Evolutionary conservation across 2,113 vertebrate species (phyloP).

Genomic region (Heloderma charlesbogerti): DNA sequence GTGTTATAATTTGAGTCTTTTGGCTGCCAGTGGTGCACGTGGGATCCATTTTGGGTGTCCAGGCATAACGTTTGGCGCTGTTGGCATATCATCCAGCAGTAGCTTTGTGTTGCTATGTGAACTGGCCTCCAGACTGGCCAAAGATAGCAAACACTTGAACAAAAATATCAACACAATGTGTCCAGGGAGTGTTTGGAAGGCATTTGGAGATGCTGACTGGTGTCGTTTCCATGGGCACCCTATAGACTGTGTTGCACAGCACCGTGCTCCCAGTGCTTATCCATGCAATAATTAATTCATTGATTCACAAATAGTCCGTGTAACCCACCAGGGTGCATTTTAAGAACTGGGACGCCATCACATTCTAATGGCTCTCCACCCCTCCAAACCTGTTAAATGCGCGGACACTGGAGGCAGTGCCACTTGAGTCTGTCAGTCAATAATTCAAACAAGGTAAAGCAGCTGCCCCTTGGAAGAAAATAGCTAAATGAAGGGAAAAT

Average conservation of each 20-base stretch:
- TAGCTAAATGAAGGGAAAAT: slow-evolving; percentile 41
- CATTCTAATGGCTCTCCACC: slow-evolving; percentile 34
- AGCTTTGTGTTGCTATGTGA: too few relatives aligned
- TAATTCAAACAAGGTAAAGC: slow-evolving; percentile 54
- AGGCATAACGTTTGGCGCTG: too few relatives aligned
- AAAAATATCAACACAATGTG: neutral
- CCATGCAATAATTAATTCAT: slow-evolving; percentile 51
- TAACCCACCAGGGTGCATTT: neutral
- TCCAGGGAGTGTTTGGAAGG: slow-evolving; percentile 5
- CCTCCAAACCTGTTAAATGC: slow-evolving; percentile 17
- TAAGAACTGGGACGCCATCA: slow-evolving; percentile 32
- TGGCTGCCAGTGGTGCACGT: neutral
- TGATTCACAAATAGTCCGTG: slow-evolving; percentile 50
- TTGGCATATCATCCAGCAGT: neutral
- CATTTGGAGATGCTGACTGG: neutral
- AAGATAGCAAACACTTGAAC: slow-evolving; percentile 28
- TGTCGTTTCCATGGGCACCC: slow-evolving; percentile 33
- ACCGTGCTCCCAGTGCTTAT: slow-evolving; percentile 23
- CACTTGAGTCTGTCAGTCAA: slow-evolving; percentile 55
- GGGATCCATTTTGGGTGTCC: neutral
- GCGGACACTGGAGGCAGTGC: slow-evolving; percentile 27
- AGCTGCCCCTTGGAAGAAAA: slow-evolving; percentile 38
- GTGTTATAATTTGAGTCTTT: neutral
- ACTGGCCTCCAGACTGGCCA: neutral
- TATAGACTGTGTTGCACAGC: slow-evolving; percentile 20